Base-by-base conservation (phyloP, 2,797 vertebrate species). In the Sebastes hubbsi region DNA sequence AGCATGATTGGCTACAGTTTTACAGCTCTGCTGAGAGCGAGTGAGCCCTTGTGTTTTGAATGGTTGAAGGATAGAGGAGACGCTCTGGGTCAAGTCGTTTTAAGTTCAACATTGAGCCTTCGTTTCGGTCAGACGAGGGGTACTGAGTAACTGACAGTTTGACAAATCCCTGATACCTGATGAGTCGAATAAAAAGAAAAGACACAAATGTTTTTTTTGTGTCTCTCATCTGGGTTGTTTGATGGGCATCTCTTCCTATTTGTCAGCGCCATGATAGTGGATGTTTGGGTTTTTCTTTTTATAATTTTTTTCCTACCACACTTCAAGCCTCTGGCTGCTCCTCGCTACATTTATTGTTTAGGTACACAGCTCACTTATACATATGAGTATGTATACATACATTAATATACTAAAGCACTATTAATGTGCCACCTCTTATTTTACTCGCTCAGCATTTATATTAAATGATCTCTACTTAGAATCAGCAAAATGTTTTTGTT, bases 391-490 rank as follows among this genome's bases (percentile, higher is more conserved):
- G 94, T 95, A 95, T 94, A 92, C 93, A 94, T 94, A 93, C 92
- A 94, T 95, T 95, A 95, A 94, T 95, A 94, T 94, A 95, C 93
- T 93, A 94, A 93, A 95, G 93, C 93, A 95, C 92, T 95, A 92
- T 94, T 95, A 95, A 94, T 30, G 92, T 95, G 94, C 93, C 94
- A 95, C 95, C 89, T 95, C 88, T 94, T 95, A 94, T 94, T 94
- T 94, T 93, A 95, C 94, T 93, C 91, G 96, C 96, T 97, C 95
- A 95, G 95, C 96, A 95, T 98, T 97, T 97, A 96, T 96, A 97
- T 97, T 97, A 97, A 97, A 97, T 97, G 96, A 97, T 96, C 95
- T 96, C 95, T 95, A 96, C 91, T 94, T 94, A 94, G 93, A 96
- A 95, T 95, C 94, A 92, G 94, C 93, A 88, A 92, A 90, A 89